Base-by-base conservation (phyloP, 2,888 invertebrate genomes). In the Diadromus collaris region DNA sequence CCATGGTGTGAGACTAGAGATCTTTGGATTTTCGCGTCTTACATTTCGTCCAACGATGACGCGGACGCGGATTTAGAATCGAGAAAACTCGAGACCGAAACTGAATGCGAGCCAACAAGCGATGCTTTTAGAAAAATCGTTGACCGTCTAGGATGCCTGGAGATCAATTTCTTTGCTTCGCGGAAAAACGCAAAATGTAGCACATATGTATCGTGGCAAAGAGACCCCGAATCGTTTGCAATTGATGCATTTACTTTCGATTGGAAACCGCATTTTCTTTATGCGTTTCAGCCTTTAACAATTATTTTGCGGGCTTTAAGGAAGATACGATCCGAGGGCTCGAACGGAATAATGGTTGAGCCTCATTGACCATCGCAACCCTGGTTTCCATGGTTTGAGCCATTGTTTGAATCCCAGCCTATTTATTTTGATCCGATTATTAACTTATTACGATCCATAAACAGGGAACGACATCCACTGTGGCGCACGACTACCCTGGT, bases 11-110 rank as follows among this genome's bases (percentile, higher is more conserved):
- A 76, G 19, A 32, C 16, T 51, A 32, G 76, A 13, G 61, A 67
- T 16, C 51, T 76, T 51, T 67, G 76, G 76, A 48, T 67, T 29
- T 76, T 65, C 32, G 64, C 68, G 21, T 61, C 68, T 0, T 76
- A 76, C 24, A 76, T 76, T 54, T 41, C 63, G 51, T 75, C 56
- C n/a, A 69, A 64, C 32, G 69, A 70, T 7, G 70, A 76, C 51
- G 41, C 64, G 7, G 64, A 76, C 44, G 70, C 76, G 19, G 70
- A 65, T 60, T 46, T 48, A 27, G 65, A 56, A 58, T 70, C 76
- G 48, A 76, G 38, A 51, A 74, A 67, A 19, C 51, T 73, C 24
- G 65, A 73, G 27, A 56, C 64, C 16, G 51, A 61, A 38, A 65
- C 56, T 56, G 64, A 73, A 58, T 21, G 65, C n/a, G 72, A 46